Evolutionary conservation across 2,113 vertebrate species (phyloP).

Genomic region (Aptenodytes patagonicus): DNA sequence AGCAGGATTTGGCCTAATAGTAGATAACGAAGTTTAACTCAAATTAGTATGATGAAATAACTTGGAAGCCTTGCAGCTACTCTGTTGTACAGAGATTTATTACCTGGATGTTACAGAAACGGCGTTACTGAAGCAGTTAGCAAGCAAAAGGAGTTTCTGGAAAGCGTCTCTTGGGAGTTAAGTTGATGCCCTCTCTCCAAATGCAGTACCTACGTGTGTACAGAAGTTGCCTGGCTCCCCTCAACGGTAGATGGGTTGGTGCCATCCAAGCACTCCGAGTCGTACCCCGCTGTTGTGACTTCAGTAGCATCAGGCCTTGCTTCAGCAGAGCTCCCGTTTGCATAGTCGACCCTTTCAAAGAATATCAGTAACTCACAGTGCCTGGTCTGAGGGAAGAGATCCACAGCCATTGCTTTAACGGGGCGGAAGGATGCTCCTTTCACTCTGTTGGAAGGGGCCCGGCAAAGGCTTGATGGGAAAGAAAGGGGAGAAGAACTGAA

Average conservation of each 20-base stretch:
- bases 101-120: background rate
- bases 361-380: constrained; percentile 91
- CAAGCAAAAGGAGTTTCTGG: background rate
- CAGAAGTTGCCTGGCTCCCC: accelerated
- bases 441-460: constrained; percentile 92
- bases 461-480: constrained; percentile 76
- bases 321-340: background rate
- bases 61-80: background rate
- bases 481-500: background rate
- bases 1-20: background rate
- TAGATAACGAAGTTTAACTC: background rate
- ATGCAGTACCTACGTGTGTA: accelerated
- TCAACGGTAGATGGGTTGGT: accelerated
- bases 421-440: constrained; percentile 87
- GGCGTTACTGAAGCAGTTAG: background rate
- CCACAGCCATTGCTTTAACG: constrained; percentile 85
- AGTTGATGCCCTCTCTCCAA: background rate
- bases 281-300: accelerated
- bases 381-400: constrained; percentile 94
- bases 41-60: background rate
- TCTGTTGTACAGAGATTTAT: constrained; percentile 1
- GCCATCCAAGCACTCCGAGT: accelerated
- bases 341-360: constrained; percentile 83
- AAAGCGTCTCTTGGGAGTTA: background rate
- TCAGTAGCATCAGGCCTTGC: accelerated